Evolutionary conservation across 64 coral and sea anemone species (phyloP).

Genomic region (Dendronephthya gigantea): DNA sequence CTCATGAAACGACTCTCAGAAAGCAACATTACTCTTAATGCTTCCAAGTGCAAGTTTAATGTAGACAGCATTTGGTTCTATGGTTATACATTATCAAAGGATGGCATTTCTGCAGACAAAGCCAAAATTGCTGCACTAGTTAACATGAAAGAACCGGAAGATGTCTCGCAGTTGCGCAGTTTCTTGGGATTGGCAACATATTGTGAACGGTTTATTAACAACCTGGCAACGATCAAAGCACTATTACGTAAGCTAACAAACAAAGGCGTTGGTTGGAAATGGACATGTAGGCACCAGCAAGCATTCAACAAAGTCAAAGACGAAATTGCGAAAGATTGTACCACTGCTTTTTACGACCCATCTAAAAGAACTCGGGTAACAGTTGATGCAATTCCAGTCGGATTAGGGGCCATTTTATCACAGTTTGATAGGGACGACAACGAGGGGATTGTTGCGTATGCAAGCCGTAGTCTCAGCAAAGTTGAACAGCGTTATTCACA

Average conservation of each 20-base stretch:
- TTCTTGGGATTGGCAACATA: background rate
- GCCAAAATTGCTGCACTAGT: background rate
- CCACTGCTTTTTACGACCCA: background rate
- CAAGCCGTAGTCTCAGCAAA: background rate
- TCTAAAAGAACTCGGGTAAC: background rate
- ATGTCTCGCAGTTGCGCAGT: background rate
- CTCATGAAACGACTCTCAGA: background rate
- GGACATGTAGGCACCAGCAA: background rate
- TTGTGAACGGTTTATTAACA: background rate
- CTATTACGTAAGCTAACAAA: background rate
- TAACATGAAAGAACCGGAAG: background rate
- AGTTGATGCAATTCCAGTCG: background rate
- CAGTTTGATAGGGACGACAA: background rate
- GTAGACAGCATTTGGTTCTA: background rate
- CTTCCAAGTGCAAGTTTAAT: background rate
- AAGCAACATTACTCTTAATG: background rate
- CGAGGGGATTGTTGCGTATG: background rate
- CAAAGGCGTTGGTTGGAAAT: background rate
- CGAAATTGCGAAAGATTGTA: background rate
- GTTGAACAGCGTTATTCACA: constrained; percentile 15
- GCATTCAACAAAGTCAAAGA: background rate
- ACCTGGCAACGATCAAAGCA: background rate
- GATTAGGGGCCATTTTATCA: constrained; percentile 23
- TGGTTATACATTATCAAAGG: background rate
- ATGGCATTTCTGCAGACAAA: background rate